These are phyloP conservation scores for Megalops cyprinoides DNA, from an alignment of 2,797 vertebrate genomes.

Conservation along the genomic window DNA sequence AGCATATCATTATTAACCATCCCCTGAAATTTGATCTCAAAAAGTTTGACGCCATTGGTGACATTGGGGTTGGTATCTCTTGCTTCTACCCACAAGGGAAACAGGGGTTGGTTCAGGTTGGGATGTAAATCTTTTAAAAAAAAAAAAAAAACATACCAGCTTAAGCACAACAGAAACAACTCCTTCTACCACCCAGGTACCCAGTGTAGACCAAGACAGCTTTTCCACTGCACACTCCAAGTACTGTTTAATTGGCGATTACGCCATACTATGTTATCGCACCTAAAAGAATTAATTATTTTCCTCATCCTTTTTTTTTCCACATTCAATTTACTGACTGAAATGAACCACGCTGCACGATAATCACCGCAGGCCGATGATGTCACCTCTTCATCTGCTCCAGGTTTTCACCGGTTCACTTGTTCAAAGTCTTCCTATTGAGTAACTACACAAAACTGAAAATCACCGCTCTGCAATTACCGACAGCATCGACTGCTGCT, in stretches of 20 bases:
- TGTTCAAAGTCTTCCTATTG: not conserved
- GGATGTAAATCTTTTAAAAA: not conserved
- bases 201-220: too few relatives aligned
- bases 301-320: too few relatives aligned
- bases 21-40: slow-evolving; percentile 21
- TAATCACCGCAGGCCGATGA: not conserved
- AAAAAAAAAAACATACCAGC: not conserved
- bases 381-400: slow-evolving; percentile 1
- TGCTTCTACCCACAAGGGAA: not conserved
- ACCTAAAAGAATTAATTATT: not conserved
- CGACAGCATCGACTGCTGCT: not conserved
- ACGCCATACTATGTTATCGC: not conserved
- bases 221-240: not conserved
- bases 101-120: not conserved
- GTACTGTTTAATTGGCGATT: not conserved
- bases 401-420: not conserved
- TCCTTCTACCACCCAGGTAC: not conserved
- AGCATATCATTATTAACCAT: slow-evolving; percentile 25
- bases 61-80: not conserved
- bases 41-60: slow-evolving; percentile 13
- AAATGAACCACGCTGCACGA: not conserved
- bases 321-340: not conserved
- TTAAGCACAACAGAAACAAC: not conserved
- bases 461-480: slow-evolving; percentile 9
- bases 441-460: slow-evolving; percentile 4